Evolutionary conservation across 2,888 invertebrate species (phyloP).

Genomic region (Reticulitermes lucifugus): DNA sequence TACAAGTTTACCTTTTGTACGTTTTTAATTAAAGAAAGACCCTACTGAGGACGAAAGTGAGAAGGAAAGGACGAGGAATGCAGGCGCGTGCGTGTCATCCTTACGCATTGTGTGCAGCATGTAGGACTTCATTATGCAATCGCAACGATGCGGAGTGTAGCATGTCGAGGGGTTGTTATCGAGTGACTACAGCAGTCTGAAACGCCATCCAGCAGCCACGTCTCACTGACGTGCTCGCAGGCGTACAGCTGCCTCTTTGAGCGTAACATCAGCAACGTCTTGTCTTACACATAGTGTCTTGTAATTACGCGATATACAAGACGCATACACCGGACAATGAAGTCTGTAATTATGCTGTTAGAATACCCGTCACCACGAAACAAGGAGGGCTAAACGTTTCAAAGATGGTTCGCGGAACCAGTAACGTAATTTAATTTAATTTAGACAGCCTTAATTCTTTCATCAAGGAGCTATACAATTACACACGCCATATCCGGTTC

Average conservation of each 20-base stretch:
- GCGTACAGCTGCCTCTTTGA: background rate
- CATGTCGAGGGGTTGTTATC: background rate
- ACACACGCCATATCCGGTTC: too few species aligned
- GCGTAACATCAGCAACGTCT: background rate
- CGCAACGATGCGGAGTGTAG: background rate
- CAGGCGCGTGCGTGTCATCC: too few species aligned
- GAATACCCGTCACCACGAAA: background rate
- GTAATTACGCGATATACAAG: conserved; percentile 12
- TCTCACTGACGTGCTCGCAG: background rate
- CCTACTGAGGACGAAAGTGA: background rate
- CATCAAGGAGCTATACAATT: too few species aligned
- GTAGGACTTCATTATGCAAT: background rate
- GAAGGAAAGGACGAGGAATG: background rate
- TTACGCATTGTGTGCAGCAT: background rate
- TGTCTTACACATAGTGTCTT: background rate
- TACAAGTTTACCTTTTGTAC: too few species aligned
- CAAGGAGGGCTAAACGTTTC: too few species aligned
- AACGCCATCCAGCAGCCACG: background rate
- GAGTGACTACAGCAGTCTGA: background rate
- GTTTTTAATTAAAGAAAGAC: too few species aligned
- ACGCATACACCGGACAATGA: background rate
- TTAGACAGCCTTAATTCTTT: too few species aligned
- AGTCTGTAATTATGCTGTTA: background rate
- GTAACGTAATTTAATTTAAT: too few species aligned
- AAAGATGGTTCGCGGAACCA: too few species aligned